Base-by-base conservation (phyloP, 2,888 invertebrate genomes). In the Dermolepida albohirtum region DNA sequence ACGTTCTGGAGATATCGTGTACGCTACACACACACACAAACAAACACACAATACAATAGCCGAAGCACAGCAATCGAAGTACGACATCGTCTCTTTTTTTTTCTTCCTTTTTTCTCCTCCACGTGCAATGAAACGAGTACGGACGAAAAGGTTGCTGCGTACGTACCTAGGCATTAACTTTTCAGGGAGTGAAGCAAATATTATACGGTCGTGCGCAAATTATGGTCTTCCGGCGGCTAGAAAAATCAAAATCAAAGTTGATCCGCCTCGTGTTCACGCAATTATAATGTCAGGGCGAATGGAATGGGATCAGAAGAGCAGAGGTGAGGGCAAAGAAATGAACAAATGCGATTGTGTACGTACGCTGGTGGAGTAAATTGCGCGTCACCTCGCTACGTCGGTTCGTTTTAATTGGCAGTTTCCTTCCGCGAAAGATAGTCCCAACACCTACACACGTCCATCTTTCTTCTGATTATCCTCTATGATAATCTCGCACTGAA, bases 161-260 rank as follows among this genome's bases (percentile, higher is more conserved):
- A 34, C 10, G 7, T 70, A 69, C 66, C 67, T 71, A 68, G 68
- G 72, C 72, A 79, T 79, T 78, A 79, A 76, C 79, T 71, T 78
- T 76, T 79, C 74, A 73, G 78, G 77, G 69, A 78, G 78, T 76
- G 80, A 79, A 78, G 75, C 78, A 77, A 78, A 79, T 80, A 78
- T 81, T 81, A 80, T 77, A 79, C 78, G 79, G 78, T 78, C 76
- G 74, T 77, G 79, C 77, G 76, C 79, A 81, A 81, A 81, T 81
- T 81, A 81, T 77, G 79, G 79, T 79, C 78, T 81, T 80, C 80
- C 80, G 79, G 34, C 51, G 51, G 34, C 77, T 77, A 77, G 76
- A 78, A 78, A 79, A 78, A 78, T 77, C 73, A 77, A 78, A 78
- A 78, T 76, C 73, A 74, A 73, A 74, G 75, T 70, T 66, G 72